These are phyloP conservation scores for Sceloporus undulatus DNA, from an alignment of 2,113 vertebrate genomes.

Conservation along the genomic window DNA sequence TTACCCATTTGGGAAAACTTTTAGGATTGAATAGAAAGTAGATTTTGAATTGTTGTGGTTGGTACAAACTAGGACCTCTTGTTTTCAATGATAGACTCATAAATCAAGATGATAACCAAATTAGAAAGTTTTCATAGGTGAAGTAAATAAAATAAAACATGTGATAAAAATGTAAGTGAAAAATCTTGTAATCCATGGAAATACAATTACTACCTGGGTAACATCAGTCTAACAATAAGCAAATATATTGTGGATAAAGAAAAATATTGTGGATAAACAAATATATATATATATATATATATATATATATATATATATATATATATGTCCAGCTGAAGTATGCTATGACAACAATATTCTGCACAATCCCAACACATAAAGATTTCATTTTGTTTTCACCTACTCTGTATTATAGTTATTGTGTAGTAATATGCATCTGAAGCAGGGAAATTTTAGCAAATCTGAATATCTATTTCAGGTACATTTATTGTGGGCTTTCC, in stretches of 20 bases:
- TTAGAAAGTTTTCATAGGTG: neutral
- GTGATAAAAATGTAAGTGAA: slow-evolving; percentile 14
- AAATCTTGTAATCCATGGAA: neutral
- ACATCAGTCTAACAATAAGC: neutral
- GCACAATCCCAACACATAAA: neutral
- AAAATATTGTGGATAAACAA: neutral
- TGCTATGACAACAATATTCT: neutral
- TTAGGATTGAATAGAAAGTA: neutral
- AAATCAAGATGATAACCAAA: neutral
- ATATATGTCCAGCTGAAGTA: neutral
- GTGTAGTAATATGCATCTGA: neutral
- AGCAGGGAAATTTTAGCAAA: no score
- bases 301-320: no score
- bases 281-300: no score
- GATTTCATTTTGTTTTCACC: neutral
- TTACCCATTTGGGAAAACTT: neutral
- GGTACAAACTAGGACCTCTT: neutral
- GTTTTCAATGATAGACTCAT: neutral
- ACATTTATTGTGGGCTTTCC: neutral
- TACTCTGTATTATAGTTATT: neutral
- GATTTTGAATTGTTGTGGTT: neutral
- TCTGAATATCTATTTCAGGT: neutral
- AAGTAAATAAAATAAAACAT: neutral
- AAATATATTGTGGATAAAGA: neutral
- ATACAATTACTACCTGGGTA: neutral